Base-by-base conservation (phyloP, 2,113 vertebrate genomes). In the Larimichthys crocea region DNA sequence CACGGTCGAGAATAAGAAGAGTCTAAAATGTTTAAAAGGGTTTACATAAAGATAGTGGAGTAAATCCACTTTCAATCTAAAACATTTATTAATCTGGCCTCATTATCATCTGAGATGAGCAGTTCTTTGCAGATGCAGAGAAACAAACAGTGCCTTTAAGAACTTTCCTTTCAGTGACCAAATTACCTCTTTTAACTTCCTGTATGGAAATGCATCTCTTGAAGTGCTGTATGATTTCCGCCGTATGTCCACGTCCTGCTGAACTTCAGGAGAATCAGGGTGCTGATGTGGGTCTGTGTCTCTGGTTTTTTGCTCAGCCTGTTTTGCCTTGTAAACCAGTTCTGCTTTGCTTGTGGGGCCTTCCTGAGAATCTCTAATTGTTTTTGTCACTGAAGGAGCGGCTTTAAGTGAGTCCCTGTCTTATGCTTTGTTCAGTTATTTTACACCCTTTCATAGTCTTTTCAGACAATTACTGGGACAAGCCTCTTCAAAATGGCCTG, bases 381-480 rank as follows among this genome's bases (percentile, higher is more conserved):
- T 86, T 85, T 80, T 40, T 69, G 85, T 75, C 67, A 71, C 64
- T 49, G 49, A 70, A 82, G 76, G 19, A 79, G 79, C 53, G 1
- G 35, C 70, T 78, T 78, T 82, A 73, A 80, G 71, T 52, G 70
- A 85, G 59, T 79, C 29, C n/a, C 42, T 2, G 66, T 75, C 72
- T 73, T 61, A 20, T 44, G 57, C 57, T 80, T 19, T 84, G 72
- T 67, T 85, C 57, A 69, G 73, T 85, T 80, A 63, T 88, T 87
- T 85, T 79, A 83, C 81, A 75, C 50, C 66, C 71, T 68, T 75
- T 74, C 29, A 42, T 64, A 49, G 82, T 29, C 79, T 44, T 78
- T 85, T 83, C 81, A 87, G 57, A 88, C 86, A 87, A 86, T 90
- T 88, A 88, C 76, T 29, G 4, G 85, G 75, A 89, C 76, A 57